Conservation (phyloP, 2,888 invertebrate genomes). For the Sinopyrophorus schimmeli region DNA sequence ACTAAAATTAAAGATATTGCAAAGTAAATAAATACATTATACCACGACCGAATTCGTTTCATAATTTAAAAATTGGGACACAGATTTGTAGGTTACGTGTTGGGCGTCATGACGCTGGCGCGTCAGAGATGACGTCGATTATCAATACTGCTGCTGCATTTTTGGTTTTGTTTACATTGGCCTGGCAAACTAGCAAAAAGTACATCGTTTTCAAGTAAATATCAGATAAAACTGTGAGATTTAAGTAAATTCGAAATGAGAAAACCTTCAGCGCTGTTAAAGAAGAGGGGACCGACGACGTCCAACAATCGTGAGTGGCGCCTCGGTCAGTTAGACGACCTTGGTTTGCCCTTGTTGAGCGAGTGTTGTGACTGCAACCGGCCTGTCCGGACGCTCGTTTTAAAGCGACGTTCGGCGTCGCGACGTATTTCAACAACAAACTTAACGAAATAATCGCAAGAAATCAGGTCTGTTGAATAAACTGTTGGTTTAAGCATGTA, state of each 20-base stretch:
- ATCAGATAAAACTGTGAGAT: constrained; percentile 8
- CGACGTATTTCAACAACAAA: constrained; percentile 22
- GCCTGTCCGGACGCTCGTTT: constrained; percentile 42
- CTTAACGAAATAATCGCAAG: background rate
- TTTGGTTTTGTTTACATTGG: too few relatives aligned
- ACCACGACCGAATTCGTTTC: constrained; percentile 16
- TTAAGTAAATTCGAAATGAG: constrained; percentile 11
- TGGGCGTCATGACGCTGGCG: constrained; percentile 24
- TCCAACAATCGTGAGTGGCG: constrained; percentile 52
- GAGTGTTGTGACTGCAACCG: constrained; percentile 48
- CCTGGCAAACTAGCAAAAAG: background rate
- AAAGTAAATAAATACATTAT: constrained; percentile 14
- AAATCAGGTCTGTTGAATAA: constrained; percentile 22
- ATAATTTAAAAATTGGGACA: constrained; percentile 5
- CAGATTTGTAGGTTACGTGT: constrained; percentile 10
- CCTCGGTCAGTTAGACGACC: constrained; percentile 55
- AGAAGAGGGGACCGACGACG: constrained; percentile 47
- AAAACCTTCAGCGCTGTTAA: constrained; percentile 51
- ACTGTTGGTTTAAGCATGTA: constrained; percentile 8
- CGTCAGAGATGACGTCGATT: background rate
- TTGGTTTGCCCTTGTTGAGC: constrained; percentile 52
- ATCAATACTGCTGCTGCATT: background rate
- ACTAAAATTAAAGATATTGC: constrained; percentile 9
- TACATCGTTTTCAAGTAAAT: constrained; percentile 7
- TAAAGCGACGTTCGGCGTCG: constrained; percentile 32